Evolutionary conservation across 2,113 vertebrate species (phyloP), one percentile per base, ranked within the genome.

Genomic region (Apaloderma vittatum): DNA sequence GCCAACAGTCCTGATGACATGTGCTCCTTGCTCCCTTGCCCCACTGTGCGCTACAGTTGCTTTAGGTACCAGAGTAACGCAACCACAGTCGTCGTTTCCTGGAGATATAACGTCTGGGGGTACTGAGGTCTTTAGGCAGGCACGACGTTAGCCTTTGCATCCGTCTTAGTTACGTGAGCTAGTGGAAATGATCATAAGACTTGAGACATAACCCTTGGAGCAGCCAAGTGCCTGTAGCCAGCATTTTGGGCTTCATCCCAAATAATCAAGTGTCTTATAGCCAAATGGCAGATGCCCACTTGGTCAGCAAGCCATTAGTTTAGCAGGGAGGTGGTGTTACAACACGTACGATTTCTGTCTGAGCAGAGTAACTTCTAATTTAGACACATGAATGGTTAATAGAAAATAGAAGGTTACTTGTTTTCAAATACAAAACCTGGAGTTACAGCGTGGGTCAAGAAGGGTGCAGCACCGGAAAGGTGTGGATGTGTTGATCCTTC

Each of bases 141-240:
- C 34, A 6, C 36, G 73, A 78, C 11, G 65, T 85, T 96, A 90
- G 84, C 72, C 51, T 93, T 91, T 93, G 43, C 77, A 52, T 89
- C 58, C 29, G 4, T 18, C 77, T 32, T 70, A 72, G 58, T 93
- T 91, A 55, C 51, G 30, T 81, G 51, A 88, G 40, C 48, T 91
- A 78, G 20, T 76, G 46, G 65, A 86, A 94, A 59, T 91, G 27
- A 45, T 76, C 89, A 48, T 21, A 78, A 78, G 51, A n/a, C 7
- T 27, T 62, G 78, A 70, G 65, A 54, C 21, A 20, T 1, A 9
- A 63, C n/a, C 32, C 77, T 88, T 27, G 65, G 86, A 82, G 63
- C 14, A 90, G 94, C n/a, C 23, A 91, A 63, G 37, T 43, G 86
- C 43, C 12, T 48, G 45, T 52, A 26, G 48, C 29, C 75, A 92